phyloP scores from a whole-genome alignment of 2,888 invertebrate species.

The Lasioglossum morio region DNA sequence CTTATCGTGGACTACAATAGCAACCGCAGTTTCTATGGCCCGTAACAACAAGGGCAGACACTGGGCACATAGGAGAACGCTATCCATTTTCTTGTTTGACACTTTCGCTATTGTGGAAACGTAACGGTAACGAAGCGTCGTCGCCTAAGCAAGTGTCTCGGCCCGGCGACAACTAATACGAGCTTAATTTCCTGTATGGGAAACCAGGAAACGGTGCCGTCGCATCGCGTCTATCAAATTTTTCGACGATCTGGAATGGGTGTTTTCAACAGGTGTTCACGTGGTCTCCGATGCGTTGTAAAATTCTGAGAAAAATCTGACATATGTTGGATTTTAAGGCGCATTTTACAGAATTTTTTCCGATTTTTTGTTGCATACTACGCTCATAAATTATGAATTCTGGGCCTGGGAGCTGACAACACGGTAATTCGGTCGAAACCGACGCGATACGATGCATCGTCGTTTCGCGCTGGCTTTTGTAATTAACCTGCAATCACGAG shows the following conservation, averaged over 20 bases:
- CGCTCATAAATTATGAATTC: too few relatives aligned
- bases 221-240: slow-evolving; percentile 1
- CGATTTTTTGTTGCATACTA: too few relatives aligned
- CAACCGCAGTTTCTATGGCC: background rate
- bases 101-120: slow-evolving; percentile 39
- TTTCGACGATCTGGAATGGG: background rate
- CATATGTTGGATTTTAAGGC: too few relatives aligned
- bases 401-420: background rate
- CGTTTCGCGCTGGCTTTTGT: background rate
- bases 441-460: background rate
- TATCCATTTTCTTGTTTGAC: slow-evolving; percentile 26
- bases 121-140: slow-evolving; percentile 52
- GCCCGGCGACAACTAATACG: slow-evolving; percentile 30
- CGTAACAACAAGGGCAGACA: background rate
- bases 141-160: slow-evolving; percentile 36
- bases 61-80: background rate
- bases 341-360: too few relatives aligned
- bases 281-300: too few relatives aligned
- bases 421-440: background rate
- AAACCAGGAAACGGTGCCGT: slow-evolving; percentile 9
- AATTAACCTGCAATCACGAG: background rate
- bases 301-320: too few relatives aligned
- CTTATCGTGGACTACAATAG: background rate
- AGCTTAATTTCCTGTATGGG: slow-evolving; percentile 53
- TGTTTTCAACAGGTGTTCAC: slow-evolving; percentile 5